These are phyloP conservation scores for Bugula neritina DNA, from an alignment of 2,888 invertebrate species.

Conservation along the genomic window DNA sequence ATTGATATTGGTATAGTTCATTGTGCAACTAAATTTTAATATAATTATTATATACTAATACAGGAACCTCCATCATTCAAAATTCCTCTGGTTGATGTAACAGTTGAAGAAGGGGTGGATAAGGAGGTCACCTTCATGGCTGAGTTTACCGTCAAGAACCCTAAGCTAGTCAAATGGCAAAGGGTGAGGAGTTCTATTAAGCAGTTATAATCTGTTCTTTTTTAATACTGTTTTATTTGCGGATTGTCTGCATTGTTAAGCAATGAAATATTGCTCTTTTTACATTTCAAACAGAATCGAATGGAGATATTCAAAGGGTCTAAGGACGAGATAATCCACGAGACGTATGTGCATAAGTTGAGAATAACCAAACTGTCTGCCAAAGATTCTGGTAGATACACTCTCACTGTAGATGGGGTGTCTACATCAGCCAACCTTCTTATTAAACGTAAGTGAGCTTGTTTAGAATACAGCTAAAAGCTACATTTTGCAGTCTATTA, in stretches of 20 bases:
- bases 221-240: neutral
- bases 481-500: no score
- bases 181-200: neutral
- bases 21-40: no score
- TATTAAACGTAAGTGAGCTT: constrained; percentile 68
- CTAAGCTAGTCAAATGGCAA: constrained; percentile 7
- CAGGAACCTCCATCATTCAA: constrained; percentile 6
- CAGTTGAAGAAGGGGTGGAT: constrained; percentile 18
- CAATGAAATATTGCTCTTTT: no score
- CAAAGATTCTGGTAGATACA: constrained; percentile 94
- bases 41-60: no score
- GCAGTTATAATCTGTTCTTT: neutral
- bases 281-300: no score
- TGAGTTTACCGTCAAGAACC: constrained; percentile 21
- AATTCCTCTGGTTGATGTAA: neutral
- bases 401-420: constrained; percentile 85
- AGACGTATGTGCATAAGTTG: constrained; percentile 83
- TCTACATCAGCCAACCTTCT: constrained; percentile 83
- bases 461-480: no score
- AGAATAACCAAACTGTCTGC: constrained; percentile 84
- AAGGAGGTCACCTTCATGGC: neutral
- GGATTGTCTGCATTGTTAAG: no score
- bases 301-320: constrained; percentile 91
- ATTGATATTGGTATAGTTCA: no score
- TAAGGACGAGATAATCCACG: constrained; percentile 87